Base-by-base conservation (phyloP, 1,140 invertebrate species). In the Drosophila fuyamai region DNA sequence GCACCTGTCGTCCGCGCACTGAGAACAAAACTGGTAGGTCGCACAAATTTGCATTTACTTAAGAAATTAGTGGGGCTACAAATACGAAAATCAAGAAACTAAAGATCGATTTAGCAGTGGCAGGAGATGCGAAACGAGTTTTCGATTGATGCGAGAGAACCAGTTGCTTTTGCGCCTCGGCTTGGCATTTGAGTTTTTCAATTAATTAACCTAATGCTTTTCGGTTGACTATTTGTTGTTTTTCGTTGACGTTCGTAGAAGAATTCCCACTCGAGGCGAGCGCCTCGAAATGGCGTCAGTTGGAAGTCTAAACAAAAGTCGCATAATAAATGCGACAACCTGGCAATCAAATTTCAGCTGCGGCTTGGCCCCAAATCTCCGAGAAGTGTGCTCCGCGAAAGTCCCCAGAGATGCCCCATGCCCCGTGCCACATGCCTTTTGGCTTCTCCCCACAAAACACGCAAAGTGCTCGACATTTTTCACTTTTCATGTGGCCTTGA, bases 1-100 rank as follows among this genome's bases (percentile, higher is more conserved):
- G 9, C 83, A 88, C 79, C 83, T 86, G 84, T 86, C 83, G 62
- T 58, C 47, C 41, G 41, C 56, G 35, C 13, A 47, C 47, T 13
- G 14, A 61, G 63, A 68, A 58, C 44, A 65, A 81, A 80, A 72
- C 68, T 43, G 67, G 68, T 72, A 81, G 76, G 66, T 16, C 79
- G 48, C 76, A 82, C 78, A 68, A 73, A 88, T 88, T 89, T 88
- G 80, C 84, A 88, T 88, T 89, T 65, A 71, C 65, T 74, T 74
- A 70, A 59, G 46, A 83, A 66, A 80, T 86, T 79, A 81, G 74
- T 79, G 61, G 55, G 70, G 44, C 81, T 74, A 74, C 62, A 67
- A 78, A 76, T 67, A 46, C 65, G 43, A 72, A 65, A 40, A 73
- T 40, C 59, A 43, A 62, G 77, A 83, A 88, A 82, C 79, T 86